These are phyloP conservation scores for Drosophila sproati DNA, from an alignment of 1,140 invertebrate genomes.

Conservation along the genomic window DNA sequence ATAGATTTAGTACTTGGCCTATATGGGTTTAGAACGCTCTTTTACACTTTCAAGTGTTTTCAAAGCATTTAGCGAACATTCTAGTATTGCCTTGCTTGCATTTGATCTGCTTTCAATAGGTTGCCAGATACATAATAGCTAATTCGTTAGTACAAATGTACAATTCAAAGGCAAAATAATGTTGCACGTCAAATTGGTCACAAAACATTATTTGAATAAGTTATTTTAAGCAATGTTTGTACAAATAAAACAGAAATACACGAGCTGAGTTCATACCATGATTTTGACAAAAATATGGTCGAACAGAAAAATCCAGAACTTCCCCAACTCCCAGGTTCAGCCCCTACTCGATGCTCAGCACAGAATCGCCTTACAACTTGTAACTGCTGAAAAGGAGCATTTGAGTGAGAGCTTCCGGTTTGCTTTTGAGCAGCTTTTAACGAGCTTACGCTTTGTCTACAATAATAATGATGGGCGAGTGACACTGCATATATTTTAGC, in stretches of 20 bases:
- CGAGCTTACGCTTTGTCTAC: conserved; percentile 63
- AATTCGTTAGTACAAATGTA: neutral
- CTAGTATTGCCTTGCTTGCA: too few relatives aligned
- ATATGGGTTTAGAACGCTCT: too few relatives aligned
- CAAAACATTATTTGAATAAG: conserved; percentile 17
- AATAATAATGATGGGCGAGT: conserved; percentile 65
- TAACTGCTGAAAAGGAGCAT: conserved; percentile 49
- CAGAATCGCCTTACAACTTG: conserved; percentile 46
- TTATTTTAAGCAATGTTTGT: conserved; percentile 17
- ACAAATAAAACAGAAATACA: conserved; percentile 20
- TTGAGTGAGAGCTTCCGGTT: conserved; percentile 52
- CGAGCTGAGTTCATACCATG: conserved; percentile 25
- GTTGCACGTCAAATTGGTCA: neutral
- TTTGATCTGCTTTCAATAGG: neutral
- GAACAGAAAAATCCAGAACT: neutral
- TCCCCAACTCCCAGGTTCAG: neutral
- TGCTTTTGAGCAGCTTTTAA: conserved; percentile 68
- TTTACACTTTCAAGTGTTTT: too few relatives aligned
- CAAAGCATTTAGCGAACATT: too few relatives aligned
- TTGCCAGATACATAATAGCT: neutral
- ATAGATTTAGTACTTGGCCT: too few relatives aligned
- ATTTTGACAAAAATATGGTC: conserved; percentile 35
- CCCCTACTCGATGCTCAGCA: neutral
- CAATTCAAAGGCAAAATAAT: conserved; percentile 16
- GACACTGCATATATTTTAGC: conserved; percentile 71